Conservation (phyloP, 2,113 vertebrate species). For the Pampusana beccarii region DNA sequence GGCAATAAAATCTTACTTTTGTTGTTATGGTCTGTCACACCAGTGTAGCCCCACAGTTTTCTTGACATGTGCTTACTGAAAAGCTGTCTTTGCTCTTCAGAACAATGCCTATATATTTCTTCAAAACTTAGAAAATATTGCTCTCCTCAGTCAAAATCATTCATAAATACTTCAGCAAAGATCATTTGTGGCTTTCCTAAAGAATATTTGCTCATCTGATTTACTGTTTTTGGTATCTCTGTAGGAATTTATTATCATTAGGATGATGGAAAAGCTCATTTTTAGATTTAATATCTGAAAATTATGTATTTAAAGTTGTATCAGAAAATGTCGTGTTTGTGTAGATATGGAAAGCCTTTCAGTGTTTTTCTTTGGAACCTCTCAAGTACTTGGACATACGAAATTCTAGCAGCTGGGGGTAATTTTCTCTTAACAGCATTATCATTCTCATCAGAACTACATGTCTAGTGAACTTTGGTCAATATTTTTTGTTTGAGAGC, state of each 20-base stretch:
- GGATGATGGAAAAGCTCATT: not conserved
- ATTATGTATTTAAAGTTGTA: not conserved
- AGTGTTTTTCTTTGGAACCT: not conserved
- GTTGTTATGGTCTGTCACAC: not conserved
- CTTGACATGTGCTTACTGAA: not conserved
- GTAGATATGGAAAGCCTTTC: not conserved
- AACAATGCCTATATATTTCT: not conserved
- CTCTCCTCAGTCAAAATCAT: conserved; percentile 7
- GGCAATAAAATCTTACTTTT: not conserved
- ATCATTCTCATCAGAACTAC: not conserved
- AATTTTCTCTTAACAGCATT: not conserved
- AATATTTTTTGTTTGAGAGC: not conserved
- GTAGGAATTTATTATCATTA: not conserved
- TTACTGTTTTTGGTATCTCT: not conserved
- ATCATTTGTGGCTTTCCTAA: not conserved
- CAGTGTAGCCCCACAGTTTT: not conserved
- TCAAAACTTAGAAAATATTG: not conserved
- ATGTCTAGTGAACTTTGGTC: not conserved
- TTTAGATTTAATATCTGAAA: conserved; percentile 7
- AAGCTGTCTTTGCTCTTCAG: not conserved
- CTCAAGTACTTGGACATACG: not conserved
- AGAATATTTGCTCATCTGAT: conserved; percentile 10
- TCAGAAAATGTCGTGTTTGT: not conserved
- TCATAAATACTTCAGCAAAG: conserved; percentile 29
- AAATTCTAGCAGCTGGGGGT: not conserved